phyloP scores from a whole-genome alignment of 2,113 vertebrate genomes.

The Cynocephalus volans region DNA sequence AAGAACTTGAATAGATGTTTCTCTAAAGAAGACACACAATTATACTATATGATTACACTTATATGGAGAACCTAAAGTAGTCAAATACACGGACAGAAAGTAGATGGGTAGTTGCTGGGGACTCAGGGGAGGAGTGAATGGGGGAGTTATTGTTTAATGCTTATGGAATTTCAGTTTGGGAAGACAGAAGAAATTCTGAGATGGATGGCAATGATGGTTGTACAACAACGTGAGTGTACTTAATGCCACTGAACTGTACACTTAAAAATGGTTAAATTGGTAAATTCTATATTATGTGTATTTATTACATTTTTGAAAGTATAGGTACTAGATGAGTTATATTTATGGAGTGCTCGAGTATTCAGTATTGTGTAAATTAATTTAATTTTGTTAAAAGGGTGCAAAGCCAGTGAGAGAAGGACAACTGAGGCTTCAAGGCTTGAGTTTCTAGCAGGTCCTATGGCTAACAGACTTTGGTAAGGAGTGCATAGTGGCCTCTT shows the following conservation, averaged over 20 bases:
- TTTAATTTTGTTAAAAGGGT: background rate
- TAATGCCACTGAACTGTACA: background rate
- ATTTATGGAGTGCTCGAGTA: background rate
- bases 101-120: background rate
- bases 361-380: background rate
- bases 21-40: background rate
- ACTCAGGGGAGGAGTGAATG: too few species aligned
- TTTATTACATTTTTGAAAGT: background rate
- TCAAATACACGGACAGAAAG: background rate
- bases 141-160: background rate
- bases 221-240: background rate
- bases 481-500: background rate
- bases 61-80: background rate
- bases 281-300: background rate
- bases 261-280: background rate
- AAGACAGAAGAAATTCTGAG: background rate
- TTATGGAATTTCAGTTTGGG: background rate
- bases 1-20: constrained; percentile 24
- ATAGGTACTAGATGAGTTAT: background rate
- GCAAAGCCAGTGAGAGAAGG: background rate
- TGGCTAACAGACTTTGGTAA: background rate
- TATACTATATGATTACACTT: background rate
- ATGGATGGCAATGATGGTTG: background rate
- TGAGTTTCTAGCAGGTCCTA: background rate
- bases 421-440: background rate